Evolutionary conservation across 2,797 vertebrate species (phyloP), one percentile per base, ranked within the genome.

Genomic region (Phaenicophaeus curvirostris): DNA sequence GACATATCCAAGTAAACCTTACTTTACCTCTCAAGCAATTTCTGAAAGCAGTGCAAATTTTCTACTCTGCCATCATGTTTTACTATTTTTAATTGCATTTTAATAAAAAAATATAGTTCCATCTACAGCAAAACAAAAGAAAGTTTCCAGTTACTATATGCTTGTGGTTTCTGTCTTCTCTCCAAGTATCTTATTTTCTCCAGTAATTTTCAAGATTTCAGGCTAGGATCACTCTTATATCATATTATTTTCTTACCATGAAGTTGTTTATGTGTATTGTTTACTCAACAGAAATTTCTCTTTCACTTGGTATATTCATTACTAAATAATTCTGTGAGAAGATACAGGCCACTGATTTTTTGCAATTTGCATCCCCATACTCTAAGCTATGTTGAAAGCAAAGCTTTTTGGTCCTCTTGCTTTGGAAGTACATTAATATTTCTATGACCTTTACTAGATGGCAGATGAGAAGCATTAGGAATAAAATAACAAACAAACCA

Each of bases 291-390:
- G 94, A 97, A 53, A 95, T 94, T 96, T 96, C 95, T 90, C 91
- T 97, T 95, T 95, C 91, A 96, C 83, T 90, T 85, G 93, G 84
- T 95, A 94, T 95, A 96, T 89, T 97, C 95, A 97, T 96, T 95
- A 97, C 94, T 94, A 93, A 96, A 95, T 96, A 94, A 97, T 97
- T 97, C 94, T 90, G 94, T 78, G 94, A 97, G 94, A 97, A 95
- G 97, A 97, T 83, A 98, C 97, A 98, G 97, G 97, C 97, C 97
- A 97, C 96, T 98, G 97, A 65, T 93, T 97, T 97, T 95, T 95
- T 95, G 94, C 96, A 97, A 97, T 97, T 97, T 96, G 96, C 96
- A 97, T 97, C 93, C 86, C 85, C 90, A 95, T 93, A 94, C 74
- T 96, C 92, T 86, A 96, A 94, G 95, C 87, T 97, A 67, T 11